Evolutionary conservation across 1,140 invertebrate genomes (phyloP).

Genomic region (Phymorhynchus buccinoides): DNA sequence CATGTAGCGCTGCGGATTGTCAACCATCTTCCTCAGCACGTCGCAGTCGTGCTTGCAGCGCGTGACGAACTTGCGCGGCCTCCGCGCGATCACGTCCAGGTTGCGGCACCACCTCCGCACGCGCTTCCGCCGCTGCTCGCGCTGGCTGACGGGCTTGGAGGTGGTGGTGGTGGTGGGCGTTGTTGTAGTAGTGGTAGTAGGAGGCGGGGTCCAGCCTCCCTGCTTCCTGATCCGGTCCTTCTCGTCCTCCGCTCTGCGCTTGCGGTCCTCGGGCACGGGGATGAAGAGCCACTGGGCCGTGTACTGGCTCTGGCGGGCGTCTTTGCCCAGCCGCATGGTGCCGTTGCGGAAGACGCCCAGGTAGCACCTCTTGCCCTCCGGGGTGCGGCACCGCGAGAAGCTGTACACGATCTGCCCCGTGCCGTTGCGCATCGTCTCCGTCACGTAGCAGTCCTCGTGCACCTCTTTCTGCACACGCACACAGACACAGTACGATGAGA

Average conservation of each 20-base stretch:
- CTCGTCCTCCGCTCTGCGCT: background rate
- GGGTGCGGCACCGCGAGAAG: constrained; percentile 19
- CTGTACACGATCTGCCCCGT: constrained; percentile 12
- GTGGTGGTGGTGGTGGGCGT: background rate
- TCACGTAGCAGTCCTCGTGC: constrained; percentile 32
- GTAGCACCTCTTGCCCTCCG: constrained; percentile 3
- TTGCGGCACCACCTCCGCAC: constrained; percentile 28
- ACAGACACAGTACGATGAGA: background rate
- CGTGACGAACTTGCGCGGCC: constrained; percentile 1
- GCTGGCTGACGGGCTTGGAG: background rate
- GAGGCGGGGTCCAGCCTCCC: background rate
- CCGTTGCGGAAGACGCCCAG: constrained; percentile 34
- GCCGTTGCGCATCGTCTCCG: background rate
- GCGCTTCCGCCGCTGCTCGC: constrained; percentile 25
- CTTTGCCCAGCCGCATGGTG: constrained; percentile 16
- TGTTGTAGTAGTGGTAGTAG: background rate
- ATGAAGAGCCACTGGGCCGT: constrained; percentile 28
- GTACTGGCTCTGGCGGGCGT: background rate
- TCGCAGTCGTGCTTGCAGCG: constrained; percentile 32
- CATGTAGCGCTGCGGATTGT: background rate
- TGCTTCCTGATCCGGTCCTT: constrained; percentile 11
- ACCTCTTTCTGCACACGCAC: background rate
- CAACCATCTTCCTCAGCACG: background rate
- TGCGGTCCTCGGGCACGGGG: background rate
- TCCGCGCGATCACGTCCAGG: constrained; percentile 22